Conservation (phyloP, 2,113 vertebrate genomes). For the Plecturocebus donacophilus region DNA sequence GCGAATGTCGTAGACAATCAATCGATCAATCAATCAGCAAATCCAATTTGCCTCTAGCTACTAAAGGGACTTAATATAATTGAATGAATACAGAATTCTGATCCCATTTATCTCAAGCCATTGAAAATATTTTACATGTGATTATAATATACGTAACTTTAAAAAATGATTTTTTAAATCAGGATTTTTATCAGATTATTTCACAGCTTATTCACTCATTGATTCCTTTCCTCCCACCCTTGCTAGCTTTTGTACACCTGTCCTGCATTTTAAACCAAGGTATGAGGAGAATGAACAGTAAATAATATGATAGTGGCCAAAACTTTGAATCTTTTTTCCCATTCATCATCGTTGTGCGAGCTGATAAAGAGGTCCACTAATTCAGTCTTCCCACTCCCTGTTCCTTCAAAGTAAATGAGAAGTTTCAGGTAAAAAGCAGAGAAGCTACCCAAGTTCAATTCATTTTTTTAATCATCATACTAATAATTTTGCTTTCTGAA, state of each 20-base stretch:
- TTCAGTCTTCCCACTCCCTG: background rate
- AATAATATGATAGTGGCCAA: background rate
- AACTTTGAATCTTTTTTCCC: background rate
- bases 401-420: background rate
- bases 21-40: background rate
- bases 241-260: background rate
- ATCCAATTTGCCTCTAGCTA: background rate
- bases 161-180: background rate
- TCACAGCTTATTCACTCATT: background rate
- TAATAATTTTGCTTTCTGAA: background rate
- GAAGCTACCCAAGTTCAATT: background rate
- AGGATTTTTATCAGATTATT: background rate
- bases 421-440: background rate
- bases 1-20: background rate
- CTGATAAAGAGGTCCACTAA: background rate
- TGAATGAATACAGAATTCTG: background rate
- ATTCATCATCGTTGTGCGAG: accelerated
- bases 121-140: background rate
- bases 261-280: background rate
- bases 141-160: background rate
- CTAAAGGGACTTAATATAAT: background rate
- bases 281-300: background rate
- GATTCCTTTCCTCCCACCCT: background rate
- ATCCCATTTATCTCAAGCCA: background rate
- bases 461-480: background rate